Evolutionary conservation across 2,797 vertebrate species (phyloP).

Genomic region (Triplophysa bombifrons): DNA sequence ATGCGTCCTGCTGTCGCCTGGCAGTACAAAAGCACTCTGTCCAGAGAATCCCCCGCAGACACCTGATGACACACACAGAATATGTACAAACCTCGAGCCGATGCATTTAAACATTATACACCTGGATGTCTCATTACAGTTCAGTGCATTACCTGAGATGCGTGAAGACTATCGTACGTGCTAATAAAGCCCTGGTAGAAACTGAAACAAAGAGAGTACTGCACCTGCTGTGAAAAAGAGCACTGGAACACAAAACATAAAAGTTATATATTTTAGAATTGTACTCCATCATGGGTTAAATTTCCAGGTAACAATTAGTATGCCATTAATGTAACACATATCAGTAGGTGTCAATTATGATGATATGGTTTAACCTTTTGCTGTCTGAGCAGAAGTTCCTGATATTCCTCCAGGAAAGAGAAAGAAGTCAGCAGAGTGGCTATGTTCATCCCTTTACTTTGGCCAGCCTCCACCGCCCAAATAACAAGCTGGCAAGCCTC

Average conservation of each 20-base stretch:
- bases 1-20: conserved; percentile 71
- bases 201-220: conserved; percentile 78
- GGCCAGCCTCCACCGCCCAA: conserved; percentile 71
- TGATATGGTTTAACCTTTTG: conserved; percentile 70
- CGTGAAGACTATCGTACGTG: conserved; percentile 78
- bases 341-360: not conserved
- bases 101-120: not conserved
- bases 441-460: conserved; percentile 64
- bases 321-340: not conserved
- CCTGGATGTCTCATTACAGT: not conserved
- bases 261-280: not conserved
- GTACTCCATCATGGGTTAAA: not conserved
- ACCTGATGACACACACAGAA: conserved; percentile 62
- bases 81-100: not conserved
- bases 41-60: conserved; percentile 63
- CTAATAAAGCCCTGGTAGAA: conserved; percentile 79
- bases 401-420: conserved; percentile 79
- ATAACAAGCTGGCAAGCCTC: conserved; percentile 81
- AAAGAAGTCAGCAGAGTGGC: conserved; percentile 69
- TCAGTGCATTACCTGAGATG: conserved; percentile 77
- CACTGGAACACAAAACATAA: conserved; percentile 39
- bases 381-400: conserved; percentile 66
- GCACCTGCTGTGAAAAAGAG: conserved; percentile 64
- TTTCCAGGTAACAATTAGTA: not conserved
- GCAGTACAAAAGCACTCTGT: conserved; percentile 75